These are phyloP conservation scores for Flexamia atlantica DNA, from an alignment of 2,888 invertebrate species.

Conservation along the genomic window DNA sequence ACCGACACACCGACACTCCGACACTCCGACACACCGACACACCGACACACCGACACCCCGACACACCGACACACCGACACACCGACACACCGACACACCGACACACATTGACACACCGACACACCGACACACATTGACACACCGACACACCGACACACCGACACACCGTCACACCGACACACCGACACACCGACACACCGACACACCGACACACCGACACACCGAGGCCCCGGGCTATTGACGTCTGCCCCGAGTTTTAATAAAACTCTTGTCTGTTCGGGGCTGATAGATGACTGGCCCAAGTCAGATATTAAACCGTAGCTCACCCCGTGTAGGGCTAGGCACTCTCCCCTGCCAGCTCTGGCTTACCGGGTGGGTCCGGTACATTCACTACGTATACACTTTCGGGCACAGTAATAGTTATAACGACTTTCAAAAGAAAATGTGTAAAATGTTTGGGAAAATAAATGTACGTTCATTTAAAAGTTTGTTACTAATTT, in stretches of 20 bases:
- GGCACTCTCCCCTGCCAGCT: background rate
- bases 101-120: too few relatives aligned
- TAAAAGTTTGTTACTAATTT: too few relatives aligned
- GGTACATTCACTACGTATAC: too few relatives aligned
- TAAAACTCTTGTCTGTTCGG: constrained; percentile 78
- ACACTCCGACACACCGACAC: constrained; percentile 61
- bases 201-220: constrained; percentile 63
- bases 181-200: constrained; percentile 73
- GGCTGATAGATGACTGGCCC: constrained; percentile 78
- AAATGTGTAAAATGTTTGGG: too few relatives aligned
- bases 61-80: constrained; percentile 73
- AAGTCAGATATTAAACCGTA: constrained; percentile 77
- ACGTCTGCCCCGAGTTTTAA: constrained; percentile 77
- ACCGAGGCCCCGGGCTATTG: constrained; percentile 72
- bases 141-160: constrained; percentile 62
- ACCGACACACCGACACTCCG: too few relatives aligned
- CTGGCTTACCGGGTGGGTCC: constrained; percentile 53
- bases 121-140: too few relatives aligned
- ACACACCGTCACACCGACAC: constrained; percentile 67
- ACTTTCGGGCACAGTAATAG: too few relatives aligned
- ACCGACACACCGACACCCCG: constrained; percentile 63
- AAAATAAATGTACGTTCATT: too few relatives aligned
- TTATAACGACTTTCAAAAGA: too few relatives aligned
- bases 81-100: constrained; percentile 62
- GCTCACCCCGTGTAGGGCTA: constrained; percentile 5